These are phyloP conservation scores for Chalcosyrphus nemorum DNA, from an alignment of 2,888 invertebrate species.

Conservation along the genomic window DNA sequence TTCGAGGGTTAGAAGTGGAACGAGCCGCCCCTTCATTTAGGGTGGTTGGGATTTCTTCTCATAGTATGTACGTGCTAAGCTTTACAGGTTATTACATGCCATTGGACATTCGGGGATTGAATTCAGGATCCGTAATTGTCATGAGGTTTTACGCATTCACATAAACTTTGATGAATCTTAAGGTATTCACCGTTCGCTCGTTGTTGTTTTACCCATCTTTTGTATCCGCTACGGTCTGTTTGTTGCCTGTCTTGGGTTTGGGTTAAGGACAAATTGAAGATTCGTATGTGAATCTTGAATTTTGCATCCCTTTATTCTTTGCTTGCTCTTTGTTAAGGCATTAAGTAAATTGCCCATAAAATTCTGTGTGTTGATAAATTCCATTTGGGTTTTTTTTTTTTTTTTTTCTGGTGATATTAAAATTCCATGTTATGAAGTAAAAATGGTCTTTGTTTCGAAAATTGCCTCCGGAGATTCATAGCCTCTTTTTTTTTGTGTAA, in stretches of 20 bases:
- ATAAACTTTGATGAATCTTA: slow-evolving; percentile 45
- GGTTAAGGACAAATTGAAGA: slow-evolving; percentile 2
- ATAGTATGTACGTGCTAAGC: slow-evolving; percentile 49
- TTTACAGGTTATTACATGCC: slow-evolving; percentile 42
- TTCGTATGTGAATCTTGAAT: background rate
- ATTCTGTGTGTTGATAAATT: slow-evolving; percentile 25
- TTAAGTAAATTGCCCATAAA: slow-evolving; percentile 45
- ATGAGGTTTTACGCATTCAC: slow-evolving; percentile 45
- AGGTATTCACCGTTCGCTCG: slow-evolving; percentile 8
- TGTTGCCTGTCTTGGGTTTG: background rate
- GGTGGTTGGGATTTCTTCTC: too few species aligned
- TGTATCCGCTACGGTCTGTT: background rate
- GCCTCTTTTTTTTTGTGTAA: background rate
- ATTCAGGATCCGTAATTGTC: slow-evolving; percentile 55
- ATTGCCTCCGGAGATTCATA: slow-evolving; percentile 15
- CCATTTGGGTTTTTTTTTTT: background rate
- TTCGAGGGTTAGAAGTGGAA: too few species aligned
- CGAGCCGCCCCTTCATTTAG: too few species aligned
- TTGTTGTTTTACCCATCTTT: background rate
- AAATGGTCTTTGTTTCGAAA: background rate
- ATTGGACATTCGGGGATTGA: slow-evolving; percentile 57
- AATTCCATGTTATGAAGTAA: slow-evolving; percentile 1
- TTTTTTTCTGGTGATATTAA: background rate
- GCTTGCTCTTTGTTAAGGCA: slow-evolving; percentile 4
- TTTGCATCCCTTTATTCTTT: background rate